A percentile compares a stretch with the other conserved stretches of the same genome.
phyloP scores from a whole-genome alignment of 2,888 invertebrate genomes.

The Meiosimyza decipiens region DNA sequence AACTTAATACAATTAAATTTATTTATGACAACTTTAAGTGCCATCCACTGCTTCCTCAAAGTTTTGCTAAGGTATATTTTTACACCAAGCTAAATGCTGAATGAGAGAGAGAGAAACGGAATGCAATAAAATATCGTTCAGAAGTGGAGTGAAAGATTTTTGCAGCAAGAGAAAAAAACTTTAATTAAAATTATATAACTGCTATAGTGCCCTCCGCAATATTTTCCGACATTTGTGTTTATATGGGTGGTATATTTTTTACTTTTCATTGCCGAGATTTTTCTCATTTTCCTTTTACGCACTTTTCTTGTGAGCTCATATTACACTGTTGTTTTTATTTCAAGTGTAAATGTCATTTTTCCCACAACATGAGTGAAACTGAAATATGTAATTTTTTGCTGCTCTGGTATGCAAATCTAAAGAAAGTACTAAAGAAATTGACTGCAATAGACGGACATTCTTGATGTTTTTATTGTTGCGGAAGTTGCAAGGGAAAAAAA shows the following conservation, averaged over 20 bases:
- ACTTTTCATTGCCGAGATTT: no score
- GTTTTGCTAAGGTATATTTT: not conserved
- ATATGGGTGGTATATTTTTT: no score
- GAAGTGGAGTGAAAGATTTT: not conserved
- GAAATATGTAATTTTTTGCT: not conserved
- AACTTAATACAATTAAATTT: not conserved
- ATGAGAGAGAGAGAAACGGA: no score
- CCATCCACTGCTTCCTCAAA: not conserved
- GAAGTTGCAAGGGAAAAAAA: no score
- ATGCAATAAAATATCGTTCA: not conserved
- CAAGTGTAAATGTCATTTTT: not conserved
- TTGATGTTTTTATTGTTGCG: no score
- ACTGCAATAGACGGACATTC: no score
- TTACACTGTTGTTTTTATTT: not conserved
- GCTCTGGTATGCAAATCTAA: no score
- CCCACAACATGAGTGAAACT: conserved; percentile 5
- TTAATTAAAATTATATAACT: not conserved
- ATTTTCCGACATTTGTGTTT: not conserved
- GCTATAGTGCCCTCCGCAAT: not conserved
- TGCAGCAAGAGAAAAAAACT: not conserved
- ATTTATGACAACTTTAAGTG: not conserved
- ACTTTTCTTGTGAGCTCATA: no score
- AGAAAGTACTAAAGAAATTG: no score
- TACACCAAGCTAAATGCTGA: not conserved
- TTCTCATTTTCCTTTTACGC: no score